Base-by-base conservation (phyloP, 2,797 vertebrate genomes). In the Synaphobranchus kaupii region DNA sequence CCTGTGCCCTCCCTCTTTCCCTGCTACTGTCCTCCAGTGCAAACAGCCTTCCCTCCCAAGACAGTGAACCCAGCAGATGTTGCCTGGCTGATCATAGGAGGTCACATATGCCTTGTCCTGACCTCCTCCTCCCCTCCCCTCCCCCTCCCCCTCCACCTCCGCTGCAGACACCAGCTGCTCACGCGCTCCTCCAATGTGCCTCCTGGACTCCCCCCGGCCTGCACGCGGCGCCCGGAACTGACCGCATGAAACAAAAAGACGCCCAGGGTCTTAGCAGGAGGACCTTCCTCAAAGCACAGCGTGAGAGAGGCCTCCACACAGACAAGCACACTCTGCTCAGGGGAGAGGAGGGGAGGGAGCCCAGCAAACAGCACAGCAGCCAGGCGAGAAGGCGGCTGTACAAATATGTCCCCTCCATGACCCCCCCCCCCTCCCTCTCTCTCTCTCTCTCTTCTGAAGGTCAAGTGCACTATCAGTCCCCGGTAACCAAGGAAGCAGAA, bases 401-500 rank as follows among this genome's bases (percentile, higher is more conserved):
- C 91, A 84, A 90, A 92, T 92, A 88, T 91, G 91, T 89, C 92
- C 91, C 93, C 89, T 93, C 87, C 84, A 56, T 92, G 89, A 95
- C 92, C 92, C 92, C 92, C 44, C 34, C 92, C 92, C 92, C 73
- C 15, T 92, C 92, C 92, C n/a, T n/a, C n/a, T n/a, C n/a, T n/a
- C n/a, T n/a, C n/a, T n/a, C n/a, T n/a, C n/a, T n/a, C n/a, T n/a
- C n/a, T n/a, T n/a, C n/a, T n/a, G 89, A 94, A 94, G 93, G 91
- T 94, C 94, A 95, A 93, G 92, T 91, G 90, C 89, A 92, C 89
- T 89, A 90, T 90, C 90, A 89, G 71, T 90, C 89, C 90, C 92
- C 86, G 87, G 91, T 92, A 95, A 94, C 93, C 92, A 95, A 92
- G 93, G 91, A 92, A 94, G 93, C 91, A 90, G 89, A 93, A 92